Evolutionary conservation across 2,888 invertebrate species (phyloP), one percentile per base, ranked within the genome.

Genomic region (Steromphala cineraria): DNA sequence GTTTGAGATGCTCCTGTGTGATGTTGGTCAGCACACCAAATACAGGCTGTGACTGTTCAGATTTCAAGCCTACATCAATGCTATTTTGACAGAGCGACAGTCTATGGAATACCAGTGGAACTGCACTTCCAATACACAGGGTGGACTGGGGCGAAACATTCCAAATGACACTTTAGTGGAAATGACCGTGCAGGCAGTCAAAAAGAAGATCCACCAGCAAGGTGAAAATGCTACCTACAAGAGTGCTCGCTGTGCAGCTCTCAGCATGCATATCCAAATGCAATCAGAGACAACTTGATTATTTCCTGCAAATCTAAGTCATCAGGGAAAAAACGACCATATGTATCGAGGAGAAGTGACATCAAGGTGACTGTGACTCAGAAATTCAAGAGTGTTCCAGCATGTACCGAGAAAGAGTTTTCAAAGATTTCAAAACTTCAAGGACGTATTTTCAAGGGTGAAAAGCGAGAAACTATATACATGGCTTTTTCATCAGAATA

Each of bases 161-260:
- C 84, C 85, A 31, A 83, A 83, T 83, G 85, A 86, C 71, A 86
- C 85, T 78, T 55, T 85, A 10, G 85, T 84, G 0, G 85, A 85
- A 82, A 79, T 85, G 52, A 21, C 53, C 0, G 81, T 84, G 21
- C 82, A 84, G 28, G 75, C 36, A n/a, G 40, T 79, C n/a, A 82
- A 81, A 67, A 75, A 82, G 28, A 78, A 78, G 74, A 52, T 82
- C 8, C 28, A 56, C 7, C 31, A 36, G 7, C 80, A 80, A 53
- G 82, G 82, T 5, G 36, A 81, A 52, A 82, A 82, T 53, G 62
- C 74, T 28, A 82, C 80, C n/a, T 78, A 62, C 36, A 52, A 75
- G 13, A 82, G 80, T 82, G 82, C 82, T 7, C 28, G 79, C 21
- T 46, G 36, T 56, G 75, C 78, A 40, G 79, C 82, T 15, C 62